phyloP scores from a whole-genome alignment of 1,140 invertebrate genomes.

The Rhagoletis pomonella region DNA sequence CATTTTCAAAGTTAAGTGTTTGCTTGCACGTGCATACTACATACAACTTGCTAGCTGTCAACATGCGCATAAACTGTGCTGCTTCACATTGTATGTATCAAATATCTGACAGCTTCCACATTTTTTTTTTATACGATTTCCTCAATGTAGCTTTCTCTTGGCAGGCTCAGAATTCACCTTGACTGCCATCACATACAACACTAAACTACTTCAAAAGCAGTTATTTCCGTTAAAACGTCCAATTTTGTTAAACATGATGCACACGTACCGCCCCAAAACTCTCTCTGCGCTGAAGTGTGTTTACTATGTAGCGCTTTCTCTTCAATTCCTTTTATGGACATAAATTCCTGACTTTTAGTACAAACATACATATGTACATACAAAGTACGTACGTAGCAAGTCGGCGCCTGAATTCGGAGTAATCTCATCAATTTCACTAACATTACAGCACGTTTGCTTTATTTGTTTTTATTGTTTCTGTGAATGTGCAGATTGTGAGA shows the following conservation, averaged over 20 bases:
- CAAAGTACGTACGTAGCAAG: background rate
- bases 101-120: background rate
- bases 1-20: background rate
- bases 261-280: background rate
- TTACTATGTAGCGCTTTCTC: background rate
- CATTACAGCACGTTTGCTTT: slow-evolving; percentile 39
- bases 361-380: background rate
- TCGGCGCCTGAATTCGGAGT: background rate
- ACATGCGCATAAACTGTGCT: background rate
- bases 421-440: slow-evolving; percentile 52
- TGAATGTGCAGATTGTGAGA: background rate
- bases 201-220: slow-evolving; percentile 35
- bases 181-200: background rate
- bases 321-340: background rate
- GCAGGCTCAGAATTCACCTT: background rate
- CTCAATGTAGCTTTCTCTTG: background rate
- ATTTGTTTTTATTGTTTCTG: slow-evolving; percentile 9
- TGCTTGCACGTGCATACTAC: background rate
- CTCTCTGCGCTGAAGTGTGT: background rate
- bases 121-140: background rate
- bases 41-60: background rate
- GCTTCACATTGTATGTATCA: background rate
- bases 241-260: slow-evolving; percentile 43
- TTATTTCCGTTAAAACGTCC: slow-evolving; percentile 35
- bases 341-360: slow-evolving; percentile 25